Evolutionary conservation across 2,113 vertebrate genomes (phyloP), one percentile per base, ranked within the genome.

Genomic region (Lasiurus borealis): DNA sequence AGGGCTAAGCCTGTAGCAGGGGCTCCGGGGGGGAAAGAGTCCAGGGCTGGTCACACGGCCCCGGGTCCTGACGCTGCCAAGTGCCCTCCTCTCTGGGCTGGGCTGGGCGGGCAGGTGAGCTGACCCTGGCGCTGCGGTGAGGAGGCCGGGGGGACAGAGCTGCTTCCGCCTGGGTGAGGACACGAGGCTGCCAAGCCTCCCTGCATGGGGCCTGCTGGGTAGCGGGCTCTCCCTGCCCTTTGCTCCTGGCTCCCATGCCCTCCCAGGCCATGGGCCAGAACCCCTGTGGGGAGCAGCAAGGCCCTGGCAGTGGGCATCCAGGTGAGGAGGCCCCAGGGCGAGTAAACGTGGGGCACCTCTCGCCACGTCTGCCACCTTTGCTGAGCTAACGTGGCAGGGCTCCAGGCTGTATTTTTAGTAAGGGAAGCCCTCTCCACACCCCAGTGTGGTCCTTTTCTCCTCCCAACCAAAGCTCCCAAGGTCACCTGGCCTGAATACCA

Each of bases 111-210:
- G 92, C 94, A 94, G 48, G 77, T 34, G 68, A 93, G 82, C 95
- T 48, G 85, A 92, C 82, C 27, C 81, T 36, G 27, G 75, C 96
- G 92, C 94, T 50, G 89, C 31, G 84, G 81, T 19, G 36, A 95
- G 36, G 64, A 81, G 88, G 25, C 86, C 40, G 40, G 40, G 64
- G 77, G 78, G 78, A 85, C 29, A 88, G 90, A 96, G 95, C 36
- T 36, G 15, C 25, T 44, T 89, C 27, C 36, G 13, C 46, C 64
- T 88, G 52, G 78, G 31, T 64, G 69, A 97, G 44, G 97, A n/a
- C n/a, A n/a, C n/a, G n/a, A n/a, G n/a, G 97, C 85, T 54, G 48
- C 14, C 8, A 86, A 77, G 91, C 48, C 54, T 87, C 95, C 85
- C 93, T 96, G 93, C 21, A 75, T 78, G 85, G 92, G 62, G 40